phyloP scores from a whole-genome alignment of 2,113 vertebrate species.

The Neolamprologus longior region DNA sequence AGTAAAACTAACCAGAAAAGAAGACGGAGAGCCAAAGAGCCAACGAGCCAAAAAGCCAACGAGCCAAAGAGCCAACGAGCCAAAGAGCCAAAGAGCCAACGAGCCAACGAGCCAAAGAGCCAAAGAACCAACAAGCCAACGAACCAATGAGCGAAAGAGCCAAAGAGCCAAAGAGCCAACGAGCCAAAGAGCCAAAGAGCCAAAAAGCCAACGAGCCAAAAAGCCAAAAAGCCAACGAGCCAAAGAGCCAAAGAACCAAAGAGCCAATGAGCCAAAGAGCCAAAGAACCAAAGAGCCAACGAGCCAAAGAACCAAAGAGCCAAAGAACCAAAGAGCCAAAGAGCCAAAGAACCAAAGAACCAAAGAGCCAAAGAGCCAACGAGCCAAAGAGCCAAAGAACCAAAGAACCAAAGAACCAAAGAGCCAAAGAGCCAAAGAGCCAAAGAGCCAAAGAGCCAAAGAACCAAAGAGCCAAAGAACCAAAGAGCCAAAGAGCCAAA shows the following conservation, averaged over 20 bases:
- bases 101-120: accelerated
- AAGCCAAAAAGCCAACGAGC: accelerated
- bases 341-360: accelerated
- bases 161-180: accelerated
- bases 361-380: accelerated
- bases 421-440: accelerated
- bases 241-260: accelerated
- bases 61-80: accelerated
- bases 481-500: accelerated
- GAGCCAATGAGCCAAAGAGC: accelerated
- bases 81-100: accelerated
- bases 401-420: accelerated
- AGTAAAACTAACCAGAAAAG: neutral
- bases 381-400: accelerated
- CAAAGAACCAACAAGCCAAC: accelerated
- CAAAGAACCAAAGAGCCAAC: accelerated
- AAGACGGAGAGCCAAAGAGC: neutral
- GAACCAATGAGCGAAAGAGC: accelerated
- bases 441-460: accelerated
- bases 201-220: accelerated
- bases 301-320: accelerated
- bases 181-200: accelerated
- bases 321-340: accelerated
- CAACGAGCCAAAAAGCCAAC: accelerated
- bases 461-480: accelerated